These are phyloP conservation scores for Drosophila sulfurigaster DNA, from an alignment of 1,140 invertebrate genomes.

Conservation along the genomic window DNA sequence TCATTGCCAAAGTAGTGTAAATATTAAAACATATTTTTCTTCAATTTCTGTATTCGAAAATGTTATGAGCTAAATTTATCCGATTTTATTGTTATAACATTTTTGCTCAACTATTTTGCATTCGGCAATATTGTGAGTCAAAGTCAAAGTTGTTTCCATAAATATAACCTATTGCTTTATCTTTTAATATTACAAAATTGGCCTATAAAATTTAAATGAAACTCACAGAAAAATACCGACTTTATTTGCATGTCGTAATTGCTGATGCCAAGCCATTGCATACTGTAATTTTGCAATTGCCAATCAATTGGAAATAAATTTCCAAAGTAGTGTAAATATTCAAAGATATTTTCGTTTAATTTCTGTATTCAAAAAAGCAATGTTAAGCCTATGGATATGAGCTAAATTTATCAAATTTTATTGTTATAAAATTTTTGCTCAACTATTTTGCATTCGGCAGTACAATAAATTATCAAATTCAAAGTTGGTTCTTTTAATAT, in stretches of 20 bases:
- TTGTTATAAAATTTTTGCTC: background rate
- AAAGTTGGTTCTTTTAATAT: no score
- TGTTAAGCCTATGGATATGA: no score
- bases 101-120: background rate
- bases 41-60: background rate
- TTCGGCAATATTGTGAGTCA: no score
- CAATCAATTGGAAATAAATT: slow-evolving; percentile 6
- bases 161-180: no score
- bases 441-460: background rate
- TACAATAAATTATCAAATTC: no score
- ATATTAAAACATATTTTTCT: background rate
- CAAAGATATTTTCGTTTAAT: background rate
- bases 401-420: no score
- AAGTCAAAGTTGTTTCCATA: no score
- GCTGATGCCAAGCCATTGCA: background rate
- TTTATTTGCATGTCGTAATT: no score
- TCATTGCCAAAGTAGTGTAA: background rate
- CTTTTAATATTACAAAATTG: no score
- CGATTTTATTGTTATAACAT: background rate
- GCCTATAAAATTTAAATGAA: no score
- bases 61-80: no score
- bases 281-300: background rate
- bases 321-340: background rate
- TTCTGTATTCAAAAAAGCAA: background rate
- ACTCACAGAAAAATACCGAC: no score